Evolutionary conservation across 2,113 vertebrate species (phyloP), one percentile per base, ranked within the genome.

Genomic region (Scomber scombrus): DNA sequence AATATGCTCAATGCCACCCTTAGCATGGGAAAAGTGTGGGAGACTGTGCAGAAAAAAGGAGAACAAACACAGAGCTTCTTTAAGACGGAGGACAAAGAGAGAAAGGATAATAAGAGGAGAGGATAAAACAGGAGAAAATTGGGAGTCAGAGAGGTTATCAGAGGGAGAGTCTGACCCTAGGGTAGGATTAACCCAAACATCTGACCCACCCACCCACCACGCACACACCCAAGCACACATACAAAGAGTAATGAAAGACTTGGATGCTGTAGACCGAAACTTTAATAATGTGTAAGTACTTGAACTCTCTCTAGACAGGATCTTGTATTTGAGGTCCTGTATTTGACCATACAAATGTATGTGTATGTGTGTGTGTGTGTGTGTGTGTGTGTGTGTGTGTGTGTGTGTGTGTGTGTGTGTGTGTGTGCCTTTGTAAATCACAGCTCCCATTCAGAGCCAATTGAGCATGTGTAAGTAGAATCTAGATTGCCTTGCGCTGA

Each of bases 171-270:
- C 15, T 58, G 51, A 54, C 90, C 82, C 11, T 0, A 62, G 76
- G 80, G 52, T 19, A 40, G 62, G 76, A 83, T 91, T 86, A 69
- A 71, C 78, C 67, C 50, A 70, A 75, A 72, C 61, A 16, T 9
- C 50, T 82, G 68, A 85, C 58, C 70, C 34, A 46, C 23, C 31
- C 40, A 58, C 63, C 46, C 66, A 46, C 55, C 29, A 52, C 56
- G 19, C 18, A 43, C n/a, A 60, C 47, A 62, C 43, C 3, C 45
- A 43, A 14, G 74, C 45, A 58, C 69, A 62, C 19, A 19, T 4
- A 52, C 4, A 0, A 52, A 51, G 4, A 82, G 2, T 11, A 8
- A 18, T 12, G 15, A 19, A 63, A 71, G 46, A 23, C 51, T 45
- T 16, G 19, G 31, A 56, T 46, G 60, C 13, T 40, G 5, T 1